Evolutionary conservation across 2,113 vertebrate species (phyloP), one percentile per base, ranked within the genome.

Genomic region (Pangasianodon gigas): DNA sequence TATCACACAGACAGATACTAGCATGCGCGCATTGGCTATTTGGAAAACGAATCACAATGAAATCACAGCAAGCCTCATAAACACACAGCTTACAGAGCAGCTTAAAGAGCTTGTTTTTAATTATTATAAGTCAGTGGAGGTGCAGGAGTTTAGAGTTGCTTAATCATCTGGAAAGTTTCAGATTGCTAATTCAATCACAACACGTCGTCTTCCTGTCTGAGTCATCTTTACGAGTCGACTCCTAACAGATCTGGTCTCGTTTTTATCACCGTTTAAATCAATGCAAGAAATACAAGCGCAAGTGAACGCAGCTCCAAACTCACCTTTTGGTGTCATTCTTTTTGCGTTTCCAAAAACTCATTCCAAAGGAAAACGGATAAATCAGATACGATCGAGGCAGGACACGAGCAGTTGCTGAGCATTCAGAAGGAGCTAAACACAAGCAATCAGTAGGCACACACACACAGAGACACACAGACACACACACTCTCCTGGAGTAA

Each of bases 271-370:
- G 29, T 46, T 60, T 44, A 14, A 65, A 65, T 80, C 87, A 51
- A 24, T 19, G 8, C 6, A 67, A 29, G 52, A 60, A 69, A n/a
- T 18, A 7, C 37, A 41, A 37, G 4, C 32, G 29, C 62, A 19
- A 37, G 9, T 62, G 0, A n/a, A 65, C 0, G 54, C 32, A 18
- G 74, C 51, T 41, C 54, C 32, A 6, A 82, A 95, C 96, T 96
- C 91, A 96, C 96, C 92, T 92, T 89, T 93, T 93, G 62, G 44
- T 54, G 88, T 94, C 94, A 93, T 94, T 88, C 92, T 89, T 95
- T 94, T 94, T 96, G 90, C 94, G 93, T 91, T 90, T 95, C 94
- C 90, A 94, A 83, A 96, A 96, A 95, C 95, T 96, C 96, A 96
- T 96, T 62, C 94, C 94, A 92, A 93, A n/a, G 84, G 56, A 41